Conservation (phyloP, 2,797 vertebrate genomes). For the Remorina albescens region DNA sequence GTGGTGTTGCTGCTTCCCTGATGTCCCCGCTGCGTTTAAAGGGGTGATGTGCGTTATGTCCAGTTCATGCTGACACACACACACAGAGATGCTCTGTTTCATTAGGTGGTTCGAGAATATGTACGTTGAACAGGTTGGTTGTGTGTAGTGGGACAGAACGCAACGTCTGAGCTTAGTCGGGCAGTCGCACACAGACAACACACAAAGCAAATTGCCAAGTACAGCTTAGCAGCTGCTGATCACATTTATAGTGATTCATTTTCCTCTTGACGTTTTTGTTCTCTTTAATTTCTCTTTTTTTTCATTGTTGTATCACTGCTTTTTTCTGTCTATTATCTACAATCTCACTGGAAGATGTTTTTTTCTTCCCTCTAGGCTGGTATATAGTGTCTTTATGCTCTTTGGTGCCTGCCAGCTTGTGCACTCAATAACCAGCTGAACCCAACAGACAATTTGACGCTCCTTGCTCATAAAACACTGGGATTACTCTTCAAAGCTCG, state of each 20-base stretch:
- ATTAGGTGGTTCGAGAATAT: constrained; percentile 16
- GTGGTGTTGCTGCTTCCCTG: constrained; percentile 28
- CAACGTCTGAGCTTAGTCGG: constrained; percentile 46
- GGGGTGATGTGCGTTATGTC: constrained; percentile 51
- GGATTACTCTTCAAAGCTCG: constrained; percentile 69
- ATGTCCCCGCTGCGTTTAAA: constrained; percentile 54
- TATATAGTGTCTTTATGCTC: constrained; percentile 59
- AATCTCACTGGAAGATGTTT: constrained; percentile 36
- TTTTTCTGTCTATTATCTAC: constrained; percentile 33
- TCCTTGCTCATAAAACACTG: constrained; percentile 69
- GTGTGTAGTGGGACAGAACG: constrained; percentile 19
- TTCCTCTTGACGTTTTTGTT: constrained; percentile 22
- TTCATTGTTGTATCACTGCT: constrained; percentile 14
- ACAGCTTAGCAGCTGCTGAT: constrained; percentile 11
- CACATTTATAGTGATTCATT: constrained; percentile 43
- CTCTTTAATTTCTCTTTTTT: neutral
- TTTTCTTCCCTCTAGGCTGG: constrained; percentile 47
- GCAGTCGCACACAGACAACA: constrained; percentile 7
- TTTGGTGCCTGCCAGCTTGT: constrained; percentile 64
- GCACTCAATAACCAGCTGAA: constrained; percentile 67
- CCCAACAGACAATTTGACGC: constrained; percentile 68
- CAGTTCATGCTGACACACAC: constrained; percentile 51
- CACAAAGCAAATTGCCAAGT: neutral
- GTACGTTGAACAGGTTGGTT: constrained; percentile 29
- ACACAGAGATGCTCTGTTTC: constrained; percentile 45